Percentiles rank a stretch among this genome's conserved stretches.
Conservation (phyloP, 2,113 vertebrate genomes). For the Pyrgilauda ruficollis region DNA sequence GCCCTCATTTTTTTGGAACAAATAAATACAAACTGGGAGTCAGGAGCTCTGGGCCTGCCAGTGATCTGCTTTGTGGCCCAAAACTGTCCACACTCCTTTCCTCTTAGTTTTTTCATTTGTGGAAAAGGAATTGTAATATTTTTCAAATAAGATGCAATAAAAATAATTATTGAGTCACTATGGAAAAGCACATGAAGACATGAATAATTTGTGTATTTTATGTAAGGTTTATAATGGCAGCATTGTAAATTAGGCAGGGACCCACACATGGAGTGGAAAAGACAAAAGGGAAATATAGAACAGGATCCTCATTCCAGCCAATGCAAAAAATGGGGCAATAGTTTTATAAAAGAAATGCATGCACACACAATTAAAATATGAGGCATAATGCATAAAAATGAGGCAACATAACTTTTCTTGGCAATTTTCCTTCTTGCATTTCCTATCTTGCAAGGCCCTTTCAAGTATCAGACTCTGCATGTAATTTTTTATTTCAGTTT, state of each 20-base stretch:
- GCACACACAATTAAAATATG: not conserved
- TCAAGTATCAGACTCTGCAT: not conserved
- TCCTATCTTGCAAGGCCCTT: not conserved
- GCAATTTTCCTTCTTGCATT: not conserved
- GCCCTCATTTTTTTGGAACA: not conserved
- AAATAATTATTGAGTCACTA: constrained; percentile 30
- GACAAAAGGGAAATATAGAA: not conserved
- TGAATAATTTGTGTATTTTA: constrained; percentile 33
- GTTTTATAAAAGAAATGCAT: not conserved
- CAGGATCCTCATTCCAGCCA: not conserved
- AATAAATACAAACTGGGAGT: not conserved
- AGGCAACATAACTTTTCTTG: not conserved
- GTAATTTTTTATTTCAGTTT: not conserved
- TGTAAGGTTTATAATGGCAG: not conserved
- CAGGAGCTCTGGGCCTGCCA: not conserved
- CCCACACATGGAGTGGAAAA: not conserved
- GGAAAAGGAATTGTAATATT: not conserved
- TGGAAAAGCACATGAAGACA: constrained; percentile 13
- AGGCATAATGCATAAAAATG: not conserved
- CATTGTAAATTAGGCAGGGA: not conserved
- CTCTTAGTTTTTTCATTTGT: not conserved
- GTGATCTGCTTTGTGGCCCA: not conserved
- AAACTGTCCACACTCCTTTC: not conserved
- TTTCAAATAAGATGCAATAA: not conserved
- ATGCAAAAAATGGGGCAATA: not conserved